These are phyloP conservation scores for Pocillopora verrucosa DNA, from an alignment of 64 coral and sea anemone species.

Conservation along the genomic window DNA sequence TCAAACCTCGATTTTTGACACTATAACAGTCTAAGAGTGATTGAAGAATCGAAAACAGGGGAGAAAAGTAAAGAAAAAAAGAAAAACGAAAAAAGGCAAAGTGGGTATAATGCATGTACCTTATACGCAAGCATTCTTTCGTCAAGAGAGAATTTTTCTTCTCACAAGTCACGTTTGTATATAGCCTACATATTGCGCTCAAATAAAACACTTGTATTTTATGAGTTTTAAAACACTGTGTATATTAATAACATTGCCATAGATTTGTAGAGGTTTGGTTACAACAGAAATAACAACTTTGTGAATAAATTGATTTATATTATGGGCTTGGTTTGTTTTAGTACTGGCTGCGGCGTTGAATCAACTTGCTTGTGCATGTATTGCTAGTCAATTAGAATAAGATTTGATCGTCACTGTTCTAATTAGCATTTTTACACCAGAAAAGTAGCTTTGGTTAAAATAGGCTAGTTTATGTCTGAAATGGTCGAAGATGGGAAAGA, in stretches of 20 bases:
- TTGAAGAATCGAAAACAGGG: not conserved
- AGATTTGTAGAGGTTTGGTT: constrained; percentile 59
- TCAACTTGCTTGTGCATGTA: not conserved
- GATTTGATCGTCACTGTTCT: too few species aligned
- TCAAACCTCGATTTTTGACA: not conserved
- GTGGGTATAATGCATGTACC: constrained; percentile 7
- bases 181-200: constrained; percentile 29
- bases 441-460: too few species aligned
- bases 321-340: not conserved
- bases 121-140: constrained; percentile 46
- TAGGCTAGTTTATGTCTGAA: too few species aligned
- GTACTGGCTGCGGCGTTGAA: too few species aligned
- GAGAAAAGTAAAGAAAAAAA: constrained; percentile 2
- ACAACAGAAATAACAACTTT: constrained; percentile 43
- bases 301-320: constrained; percentile 56
- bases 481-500: too few species aligned
- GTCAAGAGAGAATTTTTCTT: not conserved
- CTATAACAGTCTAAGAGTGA: not conserved
- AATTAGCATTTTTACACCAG: too few species aligned
- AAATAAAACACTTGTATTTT: constrained; percentile 41
- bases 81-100: not conserved
- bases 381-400: not conserved
- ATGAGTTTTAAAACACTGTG: constrained; percentile 53
- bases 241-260: constrained; percentile 40
- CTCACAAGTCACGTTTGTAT: constrained; percentile 33